Evolutionary conservation across 1,140 invertebrate genomes (phyloP).

Genomic region (Zeugodacus cucurbitae): DNA sequence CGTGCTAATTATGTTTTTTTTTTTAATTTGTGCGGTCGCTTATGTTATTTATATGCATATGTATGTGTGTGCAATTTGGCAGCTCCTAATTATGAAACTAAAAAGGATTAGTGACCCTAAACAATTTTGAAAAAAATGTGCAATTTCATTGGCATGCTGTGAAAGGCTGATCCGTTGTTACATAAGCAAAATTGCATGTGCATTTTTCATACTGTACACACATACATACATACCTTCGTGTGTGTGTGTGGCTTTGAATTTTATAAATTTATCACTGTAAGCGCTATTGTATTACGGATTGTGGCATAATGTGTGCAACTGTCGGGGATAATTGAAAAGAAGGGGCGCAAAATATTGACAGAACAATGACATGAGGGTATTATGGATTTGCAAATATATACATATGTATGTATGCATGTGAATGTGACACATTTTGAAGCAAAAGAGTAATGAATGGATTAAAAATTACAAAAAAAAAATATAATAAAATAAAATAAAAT

Average conservation of each 20-base stretch:
- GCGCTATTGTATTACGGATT: background rate
- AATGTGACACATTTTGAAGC: too few species aligned
- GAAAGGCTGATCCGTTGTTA: background rate
- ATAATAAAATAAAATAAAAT: background rate
- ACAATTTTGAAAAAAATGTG: background rate
- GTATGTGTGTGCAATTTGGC: background rate
- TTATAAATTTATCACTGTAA: background rate
- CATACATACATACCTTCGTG: background rate
- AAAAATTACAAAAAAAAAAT: background rate
- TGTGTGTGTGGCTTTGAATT: background rate
- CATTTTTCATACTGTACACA: background rate
- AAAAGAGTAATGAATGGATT: too few species aligned
- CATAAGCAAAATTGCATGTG: background rate
- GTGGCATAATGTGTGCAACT: background rate
- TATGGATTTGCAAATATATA: too few species aligned
- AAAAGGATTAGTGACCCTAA: constrained; percentile 11
- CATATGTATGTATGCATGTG: too few species aligned
- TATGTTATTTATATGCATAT: background rate
- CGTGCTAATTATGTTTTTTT: background rate
- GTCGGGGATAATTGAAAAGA: background rate
- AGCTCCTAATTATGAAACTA: background rate
- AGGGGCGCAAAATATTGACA: background rate
- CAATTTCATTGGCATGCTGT: background rate
- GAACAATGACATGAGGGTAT: too few species aligned
- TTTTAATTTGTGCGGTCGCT: background rate